Evolutionary conservation across 2,888 invertebrate species (phyloP), one percentile per base, ranked within the genome.

Genomic region (Pandemis cinnamomeana): DNA sequence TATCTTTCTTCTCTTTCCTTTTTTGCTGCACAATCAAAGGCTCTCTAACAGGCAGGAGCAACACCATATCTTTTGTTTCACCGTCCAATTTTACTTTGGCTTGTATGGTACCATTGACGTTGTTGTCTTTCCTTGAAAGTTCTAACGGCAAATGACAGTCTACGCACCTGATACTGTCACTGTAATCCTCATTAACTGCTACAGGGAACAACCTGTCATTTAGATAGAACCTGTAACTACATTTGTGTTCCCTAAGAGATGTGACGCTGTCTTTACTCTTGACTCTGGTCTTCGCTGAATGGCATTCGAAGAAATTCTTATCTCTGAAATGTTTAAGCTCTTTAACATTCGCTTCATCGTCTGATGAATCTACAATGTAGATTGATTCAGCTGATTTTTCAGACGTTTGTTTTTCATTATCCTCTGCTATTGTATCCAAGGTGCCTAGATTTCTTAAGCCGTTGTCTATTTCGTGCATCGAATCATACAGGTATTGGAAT

Each of bases 271-370:
- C 82, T 67, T 81, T 86, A 5, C 72, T 81, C 27, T 85, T 84
- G 0, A 91, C 79, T 71, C 91, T 87, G 10, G 88, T 88, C 81
- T 84, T 89, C 1, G 92, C 91, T 0, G 95, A 95, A 80, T 95
- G 95, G n/a, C 95, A 95, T 78, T 96, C 95, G 75, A 95, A 96
- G 80, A 95, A 96, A 80, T 96, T 95, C 7, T 94, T 88, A 2
- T 92, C 86, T 13, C 96, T 89, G 78, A 95, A 96, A 78, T 92
- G 89, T 75, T 89, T 91, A n/a, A 94, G 69, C 6, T 84, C 79
- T 42, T 84, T 77, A 0, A 91, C 81, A 36, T 80, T 87, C 13
- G 81, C 66, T 36, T 86, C 87, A 4, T 86, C 84, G 1, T 87
- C 87, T 0, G 83, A 81, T 42, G 88, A 84, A 0, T 84, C 76